Base-by-base conservation (phyloP, 2,888 invertebrate genomes). In the Glyphotaelius pellucidus region DNA sequence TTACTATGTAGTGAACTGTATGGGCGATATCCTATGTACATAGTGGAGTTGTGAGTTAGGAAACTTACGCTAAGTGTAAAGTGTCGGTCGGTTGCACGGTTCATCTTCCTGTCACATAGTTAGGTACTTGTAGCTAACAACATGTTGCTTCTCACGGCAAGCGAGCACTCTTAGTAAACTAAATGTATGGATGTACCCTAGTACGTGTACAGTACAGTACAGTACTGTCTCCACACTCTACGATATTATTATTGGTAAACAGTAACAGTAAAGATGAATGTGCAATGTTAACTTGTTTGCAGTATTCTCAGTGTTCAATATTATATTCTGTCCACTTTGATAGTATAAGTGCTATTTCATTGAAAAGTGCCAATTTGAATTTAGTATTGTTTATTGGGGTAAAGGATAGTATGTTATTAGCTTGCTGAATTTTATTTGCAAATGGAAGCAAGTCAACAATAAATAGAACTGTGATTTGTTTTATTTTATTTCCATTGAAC, bases 41-140 rank as follows among this genome's bases (percentile, higher is more conserved):
- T 93, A 93, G 88, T 90, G 67, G 67, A 15, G 52, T 52, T 85
- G 89, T 83, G 84, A 52, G 83, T 67, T 83, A 90, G 92, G 90
- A 79, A 67, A 90, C 91, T 91, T 89, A 86, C 47, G 80, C 25
- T 83, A 79, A 80, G 52, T 92, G 90, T 91, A 88, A 91, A 92
- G 91, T 91, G 92, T 93, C 90, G 89, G 91, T 93, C 92, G 92
- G 93, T 95, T 95, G 95, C 95, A 95, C 95, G 95, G 95, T 95
- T 95, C 95, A 95, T 95, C 95, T 95, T 95, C 95, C 95, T 95
- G 95, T 95, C 93, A 92, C 89, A 91, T 93, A 93, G 92, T 92
- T 93, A 47, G 38, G 84, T 84, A 25, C 80, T 38, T 25, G 25
- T 84, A 84, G 84, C 87, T 87, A 47, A 87, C 42, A 42, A 38